These are phyloP conservation scores for Chorisops tibialis DNA, from an alignment of 2,888 invertebrate species.

Conservation along the genomic window DNA sequence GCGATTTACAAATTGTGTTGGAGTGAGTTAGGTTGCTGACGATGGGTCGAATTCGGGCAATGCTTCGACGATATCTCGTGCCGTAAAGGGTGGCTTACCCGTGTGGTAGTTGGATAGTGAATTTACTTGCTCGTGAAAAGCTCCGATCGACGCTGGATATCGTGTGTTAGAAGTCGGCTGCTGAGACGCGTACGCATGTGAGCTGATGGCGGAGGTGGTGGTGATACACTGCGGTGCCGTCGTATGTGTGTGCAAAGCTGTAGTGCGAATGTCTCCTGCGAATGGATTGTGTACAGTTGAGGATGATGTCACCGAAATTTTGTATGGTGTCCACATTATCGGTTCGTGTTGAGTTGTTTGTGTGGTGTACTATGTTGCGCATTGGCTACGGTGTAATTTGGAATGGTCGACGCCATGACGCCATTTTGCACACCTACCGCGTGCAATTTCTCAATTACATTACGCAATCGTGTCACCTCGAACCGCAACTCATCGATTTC, in stretches of 20 bases:
- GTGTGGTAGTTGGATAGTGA: constrained; percentile 1
- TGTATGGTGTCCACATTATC: not conserved
- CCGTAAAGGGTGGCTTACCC: too few species aligned
- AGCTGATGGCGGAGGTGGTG: too few species aligned
- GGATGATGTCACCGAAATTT: not conserved
- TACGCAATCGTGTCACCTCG: not conserved
- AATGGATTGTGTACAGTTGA: too few species aligned
- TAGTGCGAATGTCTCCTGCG: not conserved
- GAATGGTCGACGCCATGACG: not conserved
- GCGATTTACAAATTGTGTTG: too few species aligned
- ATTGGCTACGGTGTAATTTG: not conserved
- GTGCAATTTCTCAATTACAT: not conserved
- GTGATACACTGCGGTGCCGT: not conserved
- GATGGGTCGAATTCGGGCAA: too few species aligned
- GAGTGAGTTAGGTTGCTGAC: too few species aligned
- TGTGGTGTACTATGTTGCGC: not conserved
- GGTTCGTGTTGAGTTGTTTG: not conserved
- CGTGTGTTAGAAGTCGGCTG: not conserved
- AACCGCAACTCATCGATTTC: not conserved
- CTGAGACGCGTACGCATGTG: not conserved
- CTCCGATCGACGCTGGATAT: not conserved
- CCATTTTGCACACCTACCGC: not conserved
- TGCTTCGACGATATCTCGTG: too few species aligned
- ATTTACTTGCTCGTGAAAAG: not conserved
- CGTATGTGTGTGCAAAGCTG: not conserved